A percentile compares a stretch with the other conserved stretches of the same genome.
These are phyloP conservation scores for Turnix velox DNA, from an alignment of 2,113 vertebrate genomes.

Conservation along the genomic window DNA sequence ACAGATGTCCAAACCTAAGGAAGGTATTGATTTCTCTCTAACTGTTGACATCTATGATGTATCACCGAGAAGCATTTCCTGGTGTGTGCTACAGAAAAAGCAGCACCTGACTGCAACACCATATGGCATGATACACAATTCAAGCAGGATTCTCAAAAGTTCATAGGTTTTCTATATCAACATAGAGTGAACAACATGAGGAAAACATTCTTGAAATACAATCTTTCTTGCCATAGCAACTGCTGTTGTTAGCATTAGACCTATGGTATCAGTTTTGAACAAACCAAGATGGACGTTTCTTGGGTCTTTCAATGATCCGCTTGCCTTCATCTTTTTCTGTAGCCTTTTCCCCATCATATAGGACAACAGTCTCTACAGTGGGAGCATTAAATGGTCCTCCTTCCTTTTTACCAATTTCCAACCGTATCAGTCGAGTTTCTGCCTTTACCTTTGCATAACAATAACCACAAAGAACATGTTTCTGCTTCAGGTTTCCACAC, in stretches of 20 bases:
- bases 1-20: background rate
- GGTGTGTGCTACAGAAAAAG: background rate
- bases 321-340: conserved; percentile 79
- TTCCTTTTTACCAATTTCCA: conserved; percentile 81
- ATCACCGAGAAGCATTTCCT: background rate
- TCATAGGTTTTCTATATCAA: background rate
- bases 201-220: background rate
- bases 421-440: conserved; percentile 81
- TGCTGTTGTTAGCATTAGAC: background rate
- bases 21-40: background rate
- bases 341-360: conserved; percentile 84
- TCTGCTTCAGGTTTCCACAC: conserved; percentile 93
- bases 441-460: conserved; percentile 86
- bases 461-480: conserved; percentile 87
- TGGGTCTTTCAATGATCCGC: conserved; percentile 83
- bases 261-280: conserved; percentile 57
- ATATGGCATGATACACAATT: background rate
- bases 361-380: conserved; percentile 78
- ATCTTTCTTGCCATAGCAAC: background rate
- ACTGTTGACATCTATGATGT: background rate
- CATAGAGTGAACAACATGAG: background rate
- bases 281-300: conserved; percentile 92
- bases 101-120: background rate
- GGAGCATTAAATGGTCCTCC: conserved; percentile 82
- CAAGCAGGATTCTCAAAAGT: background rate